Evolutionary conservation across 2,113 vertebrate species (phyloP).

Genomic region (Rhinoptilus africanus): DNA sequence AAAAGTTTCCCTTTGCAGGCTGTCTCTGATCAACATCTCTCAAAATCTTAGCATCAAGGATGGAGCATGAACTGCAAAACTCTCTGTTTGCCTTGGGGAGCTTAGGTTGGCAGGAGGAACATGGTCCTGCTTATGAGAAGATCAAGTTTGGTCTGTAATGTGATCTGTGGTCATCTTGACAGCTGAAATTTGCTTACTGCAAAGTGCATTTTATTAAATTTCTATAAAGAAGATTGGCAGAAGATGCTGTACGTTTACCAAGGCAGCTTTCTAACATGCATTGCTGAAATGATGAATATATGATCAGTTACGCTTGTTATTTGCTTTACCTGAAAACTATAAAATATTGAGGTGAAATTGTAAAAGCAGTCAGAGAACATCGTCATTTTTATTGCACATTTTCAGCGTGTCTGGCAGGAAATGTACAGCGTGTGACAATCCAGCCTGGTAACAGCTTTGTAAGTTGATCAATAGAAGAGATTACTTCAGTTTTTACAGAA

Average conservation of each 20-base stretch:
- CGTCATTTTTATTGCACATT: neutral
- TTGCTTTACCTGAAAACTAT: neutral
- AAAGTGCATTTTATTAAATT: neutral
- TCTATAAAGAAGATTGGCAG: neutral
- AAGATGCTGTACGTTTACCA: neutral
- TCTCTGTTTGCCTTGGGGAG: neutral
- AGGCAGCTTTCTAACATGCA: neutral
- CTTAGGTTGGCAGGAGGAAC: neutral
- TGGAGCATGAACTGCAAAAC: neutral
- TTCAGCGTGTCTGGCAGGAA: constrained; percentile 35
- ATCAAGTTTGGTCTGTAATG: neutral
- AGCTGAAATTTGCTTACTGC: neutral
- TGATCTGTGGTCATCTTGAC: neutral
- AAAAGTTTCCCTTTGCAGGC: neutral
- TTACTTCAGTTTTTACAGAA: constrained; percentile 35
- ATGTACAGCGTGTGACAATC: neutral
- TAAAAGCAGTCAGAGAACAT: neutral
- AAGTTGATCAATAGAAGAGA: constrained; percentile 41
- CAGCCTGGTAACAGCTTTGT: neutral
- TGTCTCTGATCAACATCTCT: neutral
- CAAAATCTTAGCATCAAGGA: neutral
- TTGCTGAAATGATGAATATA: neutral
- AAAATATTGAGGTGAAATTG: neutral
- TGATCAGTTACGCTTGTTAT: neutral
- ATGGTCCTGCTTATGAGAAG: neutral